Conservation (phyloP, 2,888 invertebrate species). For the Brenthis hecate region DNA sequence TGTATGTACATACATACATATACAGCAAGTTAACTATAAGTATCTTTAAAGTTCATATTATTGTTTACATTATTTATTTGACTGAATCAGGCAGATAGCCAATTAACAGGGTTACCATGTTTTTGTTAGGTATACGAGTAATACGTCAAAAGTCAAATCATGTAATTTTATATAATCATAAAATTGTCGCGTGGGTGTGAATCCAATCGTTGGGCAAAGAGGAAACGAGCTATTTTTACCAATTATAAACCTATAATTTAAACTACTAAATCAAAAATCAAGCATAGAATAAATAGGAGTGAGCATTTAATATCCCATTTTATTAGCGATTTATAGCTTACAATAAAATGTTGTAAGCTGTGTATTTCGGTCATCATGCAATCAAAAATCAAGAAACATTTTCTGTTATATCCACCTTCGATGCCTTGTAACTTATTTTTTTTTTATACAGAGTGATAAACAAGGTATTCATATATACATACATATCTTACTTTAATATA, state of each 20-base stretch:
- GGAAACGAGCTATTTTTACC: constrained; percentile 19
- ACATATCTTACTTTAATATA: no score
- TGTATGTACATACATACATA: no score
- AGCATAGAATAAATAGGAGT: constrained; percentile 6
- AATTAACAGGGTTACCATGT: no score
- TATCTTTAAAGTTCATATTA: no score
- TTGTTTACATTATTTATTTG: no score
- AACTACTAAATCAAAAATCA: constrained; percentile 4
- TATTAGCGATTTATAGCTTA: constrained; percentile 17
- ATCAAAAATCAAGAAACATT: neutral
- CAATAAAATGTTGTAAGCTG: constrained; percentile 15
- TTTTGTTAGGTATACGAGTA: no score
- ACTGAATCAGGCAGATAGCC: no score
- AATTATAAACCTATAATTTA: constrained; percentile 20
- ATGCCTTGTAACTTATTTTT: no score
- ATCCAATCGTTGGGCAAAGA: neutral
- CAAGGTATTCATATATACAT: no score
- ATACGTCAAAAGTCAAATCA: constrained; percentile 11
- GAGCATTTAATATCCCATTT: constrained; percentile 10
- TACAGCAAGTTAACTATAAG: no score
- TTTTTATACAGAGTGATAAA: no score
- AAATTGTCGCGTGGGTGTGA: constrained; percentile 12
- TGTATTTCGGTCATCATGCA: constrained; percentile 10
- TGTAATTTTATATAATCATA: constrained; percentile 12
- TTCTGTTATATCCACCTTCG: no score